A percentile compares a stretch with the other conserved stretches of the same genome.
phyloP scores from a whole-genome alignment of 2,113 vertebrate genomes.

The Menidia beryllina region DNA sequence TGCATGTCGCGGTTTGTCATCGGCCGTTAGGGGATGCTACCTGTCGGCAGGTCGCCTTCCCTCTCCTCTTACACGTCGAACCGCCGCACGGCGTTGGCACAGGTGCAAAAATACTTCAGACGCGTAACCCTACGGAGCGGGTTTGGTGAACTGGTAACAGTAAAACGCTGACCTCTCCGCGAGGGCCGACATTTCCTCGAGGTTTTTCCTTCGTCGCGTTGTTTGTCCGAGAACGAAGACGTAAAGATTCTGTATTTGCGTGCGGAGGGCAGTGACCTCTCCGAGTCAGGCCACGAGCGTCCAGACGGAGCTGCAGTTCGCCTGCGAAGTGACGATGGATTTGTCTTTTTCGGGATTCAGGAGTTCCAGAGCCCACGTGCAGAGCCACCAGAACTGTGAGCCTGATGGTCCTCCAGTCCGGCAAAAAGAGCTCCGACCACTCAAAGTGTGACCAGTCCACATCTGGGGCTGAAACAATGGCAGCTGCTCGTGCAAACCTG shows the following conservation, averaged over 20 bases:
- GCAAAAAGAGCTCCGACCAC: no score
- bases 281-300: conserved; percentile 11
- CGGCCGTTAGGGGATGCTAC: conserved; percentile 37
- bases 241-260: conserved; percentile 8
- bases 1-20: conserved; percentile 40
- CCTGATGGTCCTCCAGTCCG: no score
- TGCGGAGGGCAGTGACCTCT: conserved; percentile 26
- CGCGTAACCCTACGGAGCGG: conserved; percentile 22
- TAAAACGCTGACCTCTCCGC: conserved; percentile 44
- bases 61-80: conserved; percentile 22
- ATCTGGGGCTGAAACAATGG: no score
- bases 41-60: conserved; percentile 58
- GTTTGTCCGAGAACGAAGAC: conserved; percentile 2
- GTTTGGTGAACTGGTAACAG: conserved; percentile 46
- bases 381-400: no score
- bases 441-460: no score
- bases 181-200: conserved; percentile 41
- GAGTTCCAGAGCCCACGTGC: background rate
- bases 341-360: background rate
- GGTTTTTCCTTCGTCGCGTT: conserved; percentile 9
- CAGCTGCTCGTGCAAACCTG: no score
- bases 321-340: conserved; percentile 12
- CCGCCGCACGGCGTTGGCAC: conserved; percentile 25
- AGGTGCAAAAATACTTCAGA: conserved; percentile 37
- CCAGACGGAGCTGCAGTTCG: conserved; percentile 1